Base-by-base conservation (phyloP, 2,797 vertebrate species). In the Coracias cyanogaster region DNA sequence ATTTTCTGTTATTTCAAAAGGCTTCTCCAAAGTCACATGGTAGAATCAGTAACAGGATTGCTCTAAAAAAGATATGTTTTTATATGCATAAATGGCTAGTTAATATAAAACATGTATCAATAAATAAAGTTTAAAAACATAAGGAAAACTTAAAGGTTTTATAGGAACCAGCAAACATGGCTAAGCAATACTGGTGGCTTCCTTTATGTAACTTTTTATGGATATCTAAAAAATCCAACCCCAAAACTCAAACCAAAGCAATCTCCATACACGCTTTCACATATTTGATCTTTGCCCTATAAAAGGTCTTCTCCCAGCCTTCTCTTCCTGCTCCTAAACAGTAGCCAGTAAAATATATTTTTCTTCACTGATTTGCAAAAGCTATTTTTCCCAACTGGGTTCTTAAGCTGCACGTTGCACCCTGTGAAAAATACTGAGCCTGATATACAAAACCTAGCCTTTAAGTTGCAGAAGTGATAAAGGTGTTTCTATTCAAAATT, bases 361-460 rank as follows among this genome's bases (percentile, higher is more conserved):
- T 91, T 74, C 62, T 79, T 84, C 52, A 55, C 46, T 82, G 80
- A 94, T 94, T 82, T 94, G 33, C 85, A 72, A 83, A 77, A 93
- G 46, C 31, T 94, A 18, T 79, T 90, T 96, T 91, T 91, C 94
- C 87, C 94, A 88, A 0, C 6, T 73, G 82, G 18, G 54, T 88
- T 70, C 71, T 96, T 94, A 88, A 93, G 58, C 54, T 24, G 18
- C 48, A 84, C 31, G 72, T 25, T 52, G 48, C 86, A 89, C 77
- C 91, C 80, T 43, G 77, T 94, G 96, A 94, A 96, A 96, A 94
- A 94, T 84, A 91, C 78, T 95, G 91, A 90, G 80, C 74, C 89
- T 92, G 91, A 94, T 96, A 96, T 90, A 76, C 66, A 96, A 95
- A 97, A 95, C 84, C 82, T 94, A 73, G 77, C 85, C 69, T 94